A percentile compares a stretch with the other conserved stretches of the same genome.
Evolutionary conservation across 2,888 invertebrate genomes (phyloP).

Genomic region (Drosophila emarginata): DNA sequence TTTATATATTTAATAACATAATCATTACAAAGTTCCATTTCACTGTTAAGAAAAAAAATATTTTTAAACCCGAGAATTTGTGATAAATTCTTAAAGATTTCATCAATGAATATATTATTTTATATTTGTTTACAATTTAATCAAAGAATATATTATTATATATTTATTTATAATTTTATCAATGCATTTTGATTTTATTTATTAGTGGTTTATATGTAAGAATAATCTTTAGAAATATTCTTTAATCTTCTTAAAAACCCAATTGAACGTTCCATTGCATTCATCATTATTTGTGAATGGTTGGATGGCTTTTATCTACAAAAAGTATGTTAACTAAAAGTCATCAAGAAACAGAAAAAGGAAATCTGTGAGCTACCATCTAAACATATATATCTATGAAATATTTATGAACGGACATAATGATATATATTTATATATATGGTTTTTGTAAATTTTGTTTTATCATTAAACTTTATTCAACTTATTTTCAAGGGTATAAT

Average conservation of each 20-base stretch:
- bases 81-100: too few relatives aligned
- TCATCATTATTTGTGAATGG: neutral
- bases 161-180: neutral
- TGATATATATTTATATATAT: conserved; percentile 1
- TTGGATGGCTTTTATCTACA: neutral
- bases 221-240: neutral
- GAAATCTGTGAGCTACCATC: neutral
- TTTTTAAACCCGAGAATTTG: too few relatives aligned
- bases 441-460: neutral
- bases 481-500: conserved; percentile 24
- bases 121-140: too few relatives aligned
- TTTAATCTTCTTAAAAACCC: neutral
- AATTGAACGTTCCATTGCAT: neutral
- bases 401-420: conserved; percentile 2
- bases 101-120: too few relatives aligned
- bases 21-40: too few relatives aligned
- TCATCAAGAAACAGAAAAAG: neutral
- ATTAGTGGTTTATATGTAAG: neutral
- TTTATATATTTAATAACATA: too few relatives aligned
- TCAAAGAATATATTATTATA: too few relatives aligned
- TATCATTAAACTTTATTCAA: neutral
- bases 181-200: neutral
- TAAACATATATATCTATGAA: neutral
- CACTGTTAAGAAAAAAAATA: too few relatives aligned
- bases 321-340: neutral